Evolutionary conservation across 2,888 invertebrate species (phyloP).

Genomic region (Philhelius pedissequus): DNA sequence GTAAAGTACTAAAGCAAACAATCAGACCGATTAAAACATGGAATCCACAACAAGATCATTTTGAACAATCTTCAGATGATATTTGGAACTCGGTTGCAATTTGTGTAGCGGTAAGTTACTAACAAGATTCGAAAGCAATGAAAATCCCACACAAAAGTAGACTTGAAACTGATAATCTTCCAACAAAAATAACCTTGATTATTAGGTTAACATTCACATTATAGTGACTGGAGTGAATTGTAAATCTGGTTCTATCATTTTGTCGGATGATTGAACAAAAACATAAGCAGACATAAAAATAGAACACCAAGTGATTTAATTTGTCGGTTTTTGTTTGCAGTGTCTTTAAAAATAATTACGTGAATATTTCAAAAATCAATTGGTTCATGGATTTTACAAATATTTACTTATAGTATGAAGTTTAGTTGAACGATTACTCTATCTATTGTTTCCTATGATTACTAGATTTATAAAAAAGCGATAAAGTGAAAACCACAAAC

Average conservation of each 20-base stretch:
- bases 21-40: constrained; percentile 86
- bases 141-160: not conserved
- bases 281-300: too few relatives aligned
- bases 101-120: constrained; percentile 86
- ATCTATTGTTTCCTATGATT: too few relatives aligned
- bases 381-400: too few relatives aligned
- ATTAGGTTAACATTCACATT: not conserved
- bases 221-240: not conserved
- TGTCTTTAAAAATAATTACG: not conserved
- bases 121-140: not conserved
- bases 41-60: constrained; percentile 87
- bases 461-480: too few relatives aligned
- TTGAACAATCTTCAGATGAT: constrained; percentile 94
- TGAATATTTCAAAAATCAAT: too few relatives aligned
- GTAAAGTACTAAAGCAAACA: constrained; percentile 83
- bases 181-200: constrained; percentile 1
- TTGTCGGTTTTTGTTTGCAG: not conserved
- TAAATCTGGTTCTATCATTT: not conserved
- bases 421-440: too few relatives aligned
- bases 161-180: not conserved
- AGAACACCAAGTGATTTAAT: too few relatives aligned
- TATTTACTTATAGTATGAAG: too few relatives aligned
- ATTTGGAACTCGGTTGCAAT: constrained; percentile 87
- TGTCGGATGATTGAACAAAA: not conserved
- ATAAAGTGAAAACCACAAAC: not conserved